phyloP scores from a whole-genome alignment of 2,888 invertebrate species.

The Geotrupes spiniger region DNA sequence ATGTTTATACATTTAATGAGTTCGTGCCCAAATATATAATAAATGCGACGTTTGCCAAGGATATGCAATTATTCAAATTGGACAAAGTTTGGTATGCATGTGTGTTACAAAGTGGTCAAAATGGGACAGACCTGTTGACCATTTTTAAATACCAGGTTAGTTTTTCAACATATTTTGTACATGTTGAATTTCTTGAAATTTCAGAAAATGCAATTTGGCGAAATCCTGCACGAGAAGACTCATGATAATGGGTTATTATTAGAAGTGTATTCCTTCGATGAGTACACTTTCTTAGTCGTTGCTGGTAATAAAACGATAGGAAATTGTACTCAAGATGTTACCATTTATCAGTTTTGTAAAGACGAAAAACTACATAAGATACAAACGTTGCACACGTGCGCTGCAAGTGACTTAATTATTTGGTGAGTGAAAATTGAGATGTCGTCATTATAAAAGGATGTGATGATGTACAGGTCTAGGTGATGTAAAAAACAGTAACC shows the following conservation, averaged over 20 bases:
- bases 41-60: slow-evolving; percentile 47
- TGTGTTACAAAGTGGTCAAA: slow-evolving; percentile 36
- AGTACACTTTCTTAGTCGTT: slow-evolving; percentile 38
- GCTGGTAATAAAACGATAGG: slow-evolving; percentile 34
- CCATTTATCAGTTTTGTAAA: slow-evolving; percentile 38
- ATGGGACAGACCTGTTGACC: slow-evolving; percentile 36
- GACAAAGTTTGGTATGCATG: slow-evolving; percentile 47
- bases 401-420: too few relatives aligned
- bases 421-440: neutral
- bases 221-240: slow-evolving; percentile 26
- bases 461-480: too few relatives aligned
- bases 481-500: too few relatives aligned
- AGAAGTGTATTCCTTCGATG: slow-evolving; percentile 29
- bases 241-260: slow-evolving; percentile 32
- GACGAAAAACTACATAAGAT: slow-evolving; percentile 36
- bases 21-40: slow-evolving; percentile 46
- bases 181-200: slow-evolving; percentile 2
- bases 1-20: slow-evolving; percentile 47
- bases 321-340: slow-evolving; percentile 32
- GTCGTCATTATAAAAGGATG: neutral
- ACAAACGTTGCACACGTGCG: slow-evolving; percentile 40
- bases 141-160: slow-evolving; percentile 36
- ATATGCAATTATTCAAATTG: slow-evolving; percentile 50
- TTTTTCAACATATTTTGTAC: neutral
- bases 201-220: slow-evolving; percentile 28